Base-by-base conservation (phyloP, 2,888 invertebrate species). In the Drosophila subquinaria region DNA sequence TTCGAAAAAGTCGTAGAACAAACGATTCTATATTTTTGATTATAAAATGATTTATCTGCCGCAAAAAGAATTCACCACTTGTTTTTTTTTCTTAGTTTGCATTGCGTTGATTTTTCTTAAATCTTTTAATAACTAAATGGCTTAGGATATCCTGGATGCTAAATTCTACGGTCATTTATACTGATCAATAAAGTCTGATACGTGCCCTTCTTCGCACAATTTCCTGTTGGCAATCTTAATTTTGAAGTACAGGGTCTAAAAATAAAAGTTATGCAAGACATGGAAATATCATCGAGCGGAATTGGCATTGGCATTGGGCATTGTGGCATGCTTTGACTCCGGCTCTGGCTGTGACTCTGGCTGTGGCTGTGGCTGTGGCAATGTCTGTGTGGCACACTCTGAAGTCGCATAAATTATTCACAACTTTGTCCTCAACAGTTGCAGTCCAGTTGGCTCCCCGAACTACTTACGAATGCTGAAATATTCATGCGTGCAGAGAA, bases 371-470 rank as follows among this genome's bases (percentile, higher is more conserved):
- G 17, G 17, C 53, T 65, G 60, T 53, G 65, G 65, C 68, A 33
- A 30, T 51, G 13, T 20, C 8, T 50, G 48, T 81, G 73, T 67
- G 73, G 64, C 68, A 59, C 38, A 33, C 71, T 60, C 61, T 52
- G 59, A 43, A 50, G 62, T 40, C 68, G 56, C 75, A 82, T 88
- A 79, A 88, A 82, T 86, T 79, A 86, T 88, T 82, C 62, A 76
- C 69, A 79, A 82, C 73, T 76, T 73, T 76, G 68, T 73, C 64
- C 63, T 62, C 69, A 52, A 61, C 69, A 51, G 64, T 79, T 76
- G 76, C 73, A 69, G 48, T 60, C 52, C 61, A 66, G 42, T 52
- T 52, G 38, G 47, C 55, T 20, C 55, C 60, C 43, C 15, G 27
- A 38, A 47, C 70, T 69, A 69, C 73, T 69, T 73, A 60, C 69